phyloP scores from a whole-genome alignment of 2,888 invertebrate genomes.

The Platypus cylindrus region DNA sequence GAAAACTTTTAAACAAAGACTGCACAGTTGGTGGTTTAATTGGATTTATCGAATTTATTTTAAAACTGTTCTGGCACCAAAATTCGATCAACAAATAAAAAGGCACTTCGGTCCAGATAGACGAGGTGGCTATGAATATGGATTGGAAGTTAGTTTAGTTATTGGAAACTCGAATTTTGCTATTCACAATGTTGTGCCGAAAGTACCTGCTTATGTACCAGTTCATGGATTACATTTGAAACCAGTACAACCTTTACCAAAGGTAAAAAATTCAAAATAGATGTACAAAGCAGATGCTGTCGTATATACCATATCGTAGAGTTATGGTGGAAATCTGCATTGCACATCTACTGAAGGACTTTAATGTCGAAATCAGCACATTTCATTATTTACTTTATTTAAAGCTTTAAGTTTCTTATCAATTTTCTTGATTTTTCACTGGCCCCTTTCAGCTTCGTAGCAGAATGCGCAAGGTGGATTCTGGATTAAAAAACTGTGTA shows the following conservation, averaged over 20 bases:
- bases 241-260: slow-evolving; percentile 20
- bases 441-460: too few relatives aligned
- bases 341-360: too few relatives aligned
- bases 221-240: slow-evolving; percentile 24
- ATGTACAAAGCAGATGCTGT: too few relatives aligned
- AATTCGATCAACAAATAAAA: slow-evolving; percentile 16
- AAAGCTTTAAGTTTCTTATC: too few relatives aligned
- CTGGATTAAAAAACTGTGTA: too few relatives aligned
- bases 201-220: slow-evolving; percentile 21
- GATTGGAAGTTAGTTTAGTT: slow-evolving; percentile 21
- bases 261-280: slow-evolving; percentile 17
- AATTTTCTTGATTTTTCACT: too few relatives aligned
- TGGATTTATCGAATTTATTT: slow-evolving; percentile 10
- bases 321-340: too few relatives aligned
- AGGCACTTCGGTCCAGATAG: slow-evolving; percentile 19
- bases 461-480: too few relatives aligned
- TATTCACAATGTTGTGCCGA: slow-evolving; percentile 18
- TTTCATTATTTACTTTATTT: too few relatives aligned
- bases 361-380: too few relatives aligned
- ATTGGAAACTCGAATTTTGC: slow-evolving; percentile 22
- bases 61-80: slow-evolving; percentile 7
- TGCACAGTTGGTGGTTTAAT: slow-evolving; percentile 18
- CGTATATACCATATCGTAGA: too few relatives aligned
- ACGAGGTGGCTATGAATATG: slow-evolving; percentile 17
- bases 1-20: slow-evolving; percentile 24